Evolutionary conservation across 2,888 invertebrate genomes (phyloP).

Genomic region (Amaurobius ferox): DNA sequence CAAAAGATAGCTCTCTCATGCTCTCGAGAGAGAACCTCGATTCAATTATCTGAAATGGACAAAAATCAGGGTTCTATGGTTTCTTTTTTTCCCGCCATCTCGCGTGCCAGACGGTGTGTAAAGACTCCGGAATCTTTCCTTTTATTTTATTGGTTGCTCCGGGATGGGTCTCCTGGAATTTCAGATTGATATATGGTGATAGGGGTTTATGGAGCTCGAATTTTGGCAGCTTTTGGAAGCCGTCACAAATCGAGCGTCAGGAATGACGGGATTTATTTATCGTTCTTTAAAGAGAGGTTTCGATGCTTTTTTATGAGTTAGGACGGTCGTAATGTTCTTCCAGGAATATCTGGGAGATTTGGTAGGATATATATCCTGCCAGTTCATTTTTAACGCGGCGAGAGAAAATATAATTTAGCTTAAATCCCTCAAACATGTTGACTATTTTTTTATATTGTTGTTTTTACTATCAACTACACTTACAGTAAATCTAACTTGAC

Average conservation of each 20-base stretch:
- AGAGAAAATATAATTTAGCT: no score
- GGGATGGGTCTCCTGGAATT: conserved; percentile 44
- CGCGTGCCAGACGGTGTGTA: conserved; percentile 7
- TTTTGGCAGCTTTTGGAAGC: conserved; percentile 50
- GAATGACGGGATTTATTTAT: conserved; percentile 54
- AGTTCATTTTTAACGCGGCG: neutral
- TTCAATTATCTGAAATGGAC: conserved; percentile 71
- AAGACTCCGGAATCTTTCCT: conserved; percentile 9
- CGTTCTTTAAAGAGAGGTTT: conserved; percentile 28
- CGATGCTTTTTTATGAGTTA: neutral
- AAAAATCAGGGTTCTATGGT: conserved; percentile 66
- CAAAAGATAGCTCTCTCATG: conserved; percentile 63
- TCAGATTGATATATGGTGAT: conserved; percentile 70
- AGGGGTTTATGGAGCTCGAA: conserved; percentile 60
- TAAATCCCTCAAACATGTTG: no score
- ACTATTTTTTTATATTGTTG: no score
- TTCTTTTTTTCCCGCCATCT: conserved; percentile 29
- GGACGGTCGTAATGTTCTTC: neutral
- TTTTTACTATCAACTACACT: no score
- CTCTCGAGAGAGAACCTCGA: conserved; percentile 42
- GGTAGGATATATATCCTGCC: neutral
- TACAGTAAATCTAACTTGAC: no score
- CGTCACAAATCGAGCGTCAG: conserved; percentile 51
- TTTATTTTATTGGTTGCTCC: conserved; percentile 1
- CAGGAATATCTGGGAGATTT: neutral